Evolutionary conservation across 2,113 vertebrate species (phyloP), one percentile per base, ranked within the genome.

Genomic region (Abramis brama): DNA sequence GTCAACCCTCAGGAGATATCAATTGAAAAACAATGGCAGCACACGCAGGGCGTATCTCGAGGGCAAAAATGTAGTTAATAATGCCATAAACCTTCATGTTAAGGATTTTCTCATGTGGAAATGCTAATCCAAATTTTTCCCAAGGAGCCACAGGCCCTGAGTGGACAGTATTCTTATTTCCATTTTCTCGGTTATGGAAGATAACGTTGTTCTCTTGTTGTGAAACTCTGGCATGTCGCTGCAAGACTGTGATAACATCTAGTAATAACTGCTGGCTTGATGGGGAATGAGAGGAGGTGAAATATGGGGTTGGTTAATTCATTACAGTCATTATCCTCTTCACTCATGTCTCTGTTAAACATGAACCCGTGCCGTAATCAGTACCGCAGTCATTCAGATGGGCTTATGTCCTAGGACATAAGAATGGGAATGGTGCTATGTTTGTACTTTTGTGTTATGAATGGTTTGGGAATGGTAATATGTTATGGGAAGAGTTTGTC

Each of bases 151-250:
- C 19, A 43, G 15, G 80, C 45, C 33, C n/a, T 43, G 11, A 74
- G 75, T 27, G 45, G 33, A 80, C 76, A 27, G 27, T n/a, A 50
- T 64, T 78, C 73, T 91, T 82, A 68, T 68, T 62, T 12, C 64
- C 70, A 13, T 5, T 43, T 45, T 82, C 33, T 68, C 86, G 93
- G 93, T 93, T 92, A 92, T 75, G 89, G 91, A 90, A 92, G 91
- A 93, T 92, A 93, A 92, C 27, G 8, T 33, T 27, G 27, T 27
- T 27, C 27, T 27, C 27, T 27, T 27, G 27, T 27, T 11, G 0
- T 52, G 12, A 79, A 57, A 23, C 50, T 79, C 33, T 33, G 59
- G 30, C 45, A 78, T 0, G 45, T 17, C 5, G 10, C 64, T 81
- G 68, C 62, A 86, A 45, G 66, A 74, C 77, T 2, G 21, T 2